phyloP scores from a whole-genome alignment of 2,888 invertebrate species.

The Ornithoptera priamus region DNA sequence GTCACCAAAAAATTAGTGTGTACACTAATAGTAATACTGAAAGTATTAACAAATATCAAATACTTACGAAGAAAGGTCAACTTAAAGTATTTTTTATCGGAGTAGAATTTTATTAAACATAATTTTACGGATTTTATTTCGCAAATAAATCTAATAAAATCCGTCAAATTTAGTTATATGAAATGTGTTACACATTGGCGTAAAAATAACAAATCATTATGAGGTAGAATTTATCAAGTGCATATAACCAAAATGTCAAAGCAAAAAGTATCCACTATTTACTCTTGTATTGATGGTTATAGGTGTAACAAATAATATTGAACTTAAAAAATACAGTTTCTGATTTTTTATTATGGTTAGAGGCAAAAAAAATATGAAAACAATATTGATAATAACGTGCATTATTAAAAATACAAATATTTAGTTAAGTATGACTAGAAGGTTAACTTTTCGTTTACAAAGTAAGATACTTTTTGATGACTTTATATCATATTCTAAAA shows the following conservation, averaged over 20 bases:
- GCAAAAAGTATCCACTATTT: slow-evolving; percentile 8
- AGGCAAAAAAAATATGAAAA: neutral
- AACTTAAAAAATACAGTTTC: neutral
- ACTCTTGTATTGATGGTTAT: neutral
- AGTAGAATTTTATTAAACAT: too few relatives aligned
- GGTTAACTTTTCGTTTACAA: slow-evolving; percentile 19
- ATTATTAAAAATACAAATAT: slow-evolving; percentile 12
- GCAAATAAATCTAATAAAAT: too few relatives aligned
- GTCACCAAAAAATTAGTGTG: neutral
- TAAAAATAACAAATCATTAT: too few relatives aligned
- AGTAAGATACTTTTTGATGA: slow-evolving; percentile 23
- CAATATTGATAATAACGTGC: slow-evolving; percentile 3
- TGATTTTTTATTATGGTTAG: neutral
- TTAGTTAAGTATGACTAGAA: slow-evolving; percentile 25
- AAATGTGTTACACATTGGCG: too few relatives aligned
- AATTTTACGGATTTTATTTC: too few relatives aligned
- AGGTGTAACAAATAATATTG: neutral
- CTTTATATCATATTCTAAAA: slow-evolving; percentile 18
- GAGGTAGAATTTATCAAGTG: neutral
- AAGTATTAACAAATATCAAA: neutral
- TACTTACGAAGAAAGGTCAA: neutral
- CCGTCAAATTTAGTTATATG: too few relatives aligned
- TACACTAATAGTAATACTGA: neutral
- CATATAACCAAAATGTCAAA: neutral
- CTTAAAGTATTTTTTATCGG: too few relatives aligned